phyloP scores from a whole-genome alignment of 2,113 vertebrate species.

The Ageneiosus marmoratus region DNA sequence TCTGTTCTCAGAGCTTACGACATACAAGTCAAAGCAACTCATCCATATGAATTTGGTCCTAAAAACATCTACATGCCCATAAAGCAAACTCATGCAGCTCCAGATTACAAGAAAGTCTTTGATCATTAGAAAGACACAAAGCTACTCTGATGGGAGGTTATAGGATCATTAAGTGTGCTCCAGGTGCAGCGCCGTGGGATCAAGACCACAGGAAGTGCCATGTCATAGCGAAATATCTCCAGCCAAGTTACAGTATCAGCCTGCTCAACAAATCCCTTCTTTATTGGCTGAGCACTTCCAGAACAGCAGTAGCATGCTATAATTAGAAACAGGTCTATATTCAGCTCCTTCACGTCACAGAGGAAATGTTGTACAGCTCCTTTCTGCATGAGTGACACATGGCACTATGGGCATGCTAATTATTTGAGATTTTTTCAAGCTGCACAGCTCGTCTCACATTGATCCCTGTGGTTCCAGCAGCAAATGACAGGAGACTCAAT shows the following conservation, averaged over 20 bases:
- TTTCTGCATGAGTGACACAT: slow-evolving; percentile 29
- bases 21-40: background rate
- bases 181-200: slow-evolving; percentile 1
- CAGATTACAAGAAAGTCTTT: background rate
- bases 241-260: background rate
- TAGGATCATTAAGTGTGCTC: slow-evolving; percentile 7
- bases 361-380: slow-evolving; percentile 24
- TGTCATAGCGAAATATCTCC: slow-evolving; percentile 15
- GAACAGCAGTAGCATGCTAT: slow-evolving; percentile 38
- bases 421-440: background rate
- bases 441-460: background rate
- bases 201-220: slow-evolving; percentile 14
- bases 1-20: background rate
- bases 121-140: slow-evolving; percentile 7
- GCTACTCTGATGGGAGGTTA: background rate
- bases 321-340: slow-evolving; percentile 43
- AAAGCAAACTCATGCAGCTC: background rate
- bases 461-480: background rate
- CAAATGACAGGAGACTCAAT: background rate
- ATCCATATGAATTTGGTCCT: background rate
- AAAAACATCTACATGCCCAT: background rate
- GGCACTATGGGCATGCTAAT: slow-evolving; percentile 19
- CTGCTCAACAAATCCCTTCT: slow-evolving; percentile 15
- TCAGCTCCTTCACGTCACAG: slow-evolving; percentile 25
- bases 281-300: slow-evolving; percentile 22